Evolutionary conservation across 2,797 vertebrate genomes (phyloP), one percentile per base, ranked within the genome.

Genomic region (Labeo calbasu): DNA sequence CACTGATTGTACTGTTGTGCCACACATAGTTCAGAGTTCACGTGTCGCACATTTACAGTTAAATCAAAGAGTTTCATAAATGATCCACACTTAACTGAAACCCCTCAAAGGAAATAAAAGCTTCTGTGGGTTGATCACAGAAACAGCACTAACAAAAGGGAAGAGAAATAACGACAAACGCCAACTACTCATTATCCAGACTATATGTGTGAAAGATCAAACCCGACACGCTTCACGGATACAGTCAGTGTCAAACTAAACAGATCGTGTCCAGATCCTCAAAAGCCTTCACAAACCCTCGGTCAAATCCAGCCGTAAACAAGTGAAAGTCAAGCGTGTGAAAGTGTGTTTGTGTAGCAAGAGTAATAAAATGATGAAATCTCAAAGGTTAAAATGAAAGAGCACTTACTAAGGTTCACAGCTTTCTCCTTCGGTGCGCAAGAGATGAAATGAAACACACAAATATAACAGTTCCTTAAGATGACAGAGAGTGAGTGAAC

Each of bases 21-120:
- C 11, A 12, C 59, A 15, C 12, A 63, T 63, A 63, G 9, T 15
- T 63, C 59, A 28, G 70, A 21, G 50, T 53, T 55, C 69, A 71
- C 1, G 32, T 28, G 17, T 51, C 1, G 13, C 48, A 73, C 71
- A 53, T 50, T 63, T 32, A 32, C 71, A 53, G 28, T 51, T 2
- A 73, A 73, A 53, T 73, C 48, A 73, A 73, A 72, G 46, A 51
- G 25, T 15, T 73, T 32, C 25, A 28, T 12, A 32, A 75, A 32
- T 8, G 48, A 53, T 53, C 5, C 48, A 0, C 4, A 19, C 19
- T 65, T 21, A 65, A 50, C n/a, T 14, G 43, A 4, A n/a, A 32
- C 43, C 14, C 10, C 23, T 77, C 5, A 43, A 79, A 46, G 19
- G 61, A 79, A n/a, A n/a, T 10, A 66, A 36, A 66, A 36, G 61